phyloP scores from a whole-genome alignment of 2,797 vertebrate genomes.

The Sebastes minor region DNA sequence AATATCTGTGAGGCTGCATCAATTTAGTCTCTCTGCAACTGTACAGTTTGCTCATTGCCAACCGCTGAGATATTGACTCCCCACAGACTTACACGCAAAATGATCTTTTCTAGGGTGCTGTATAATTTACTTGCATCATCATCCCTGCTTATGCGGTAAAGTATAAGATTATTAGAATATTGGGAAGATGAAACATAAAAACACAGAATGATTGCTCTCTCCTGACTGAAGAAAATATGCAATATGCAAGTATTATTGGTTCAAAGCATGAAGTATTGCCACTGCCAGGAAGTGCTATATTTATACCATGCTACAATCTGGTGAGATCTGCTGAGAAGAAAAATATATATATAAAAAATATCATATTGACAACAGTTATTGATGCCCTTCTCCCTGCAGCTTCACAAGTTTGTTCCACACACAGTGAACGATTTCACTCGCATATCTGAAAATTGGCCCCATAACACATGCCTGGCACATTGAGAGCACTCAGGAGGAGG shows the following conservation, averaged over 20 bases:
- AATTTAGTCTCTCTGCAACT: conserved; percentile 39
- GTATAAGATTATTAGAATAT: conserved; percentile 58
- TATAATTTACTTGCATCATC: conserved; percentile 60
- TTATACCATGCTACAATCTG: conserved; percentile 9
- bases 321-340: not conserved
- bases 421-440: conserved; percentile 25
- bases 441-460: conserved; percentile 20
- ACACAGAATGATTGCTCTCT: conserved; percentile 43
- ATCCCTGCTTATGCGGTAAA: conserved; percentile 36
- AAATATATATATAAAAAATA: conserved; percentile 25
- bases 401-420: conserved; percentile 5
- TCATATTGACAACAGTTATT: conserved; percentile 38
- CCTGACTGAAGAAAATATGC: conserved; percentile 36
- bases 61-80: conserved; percentile 61
- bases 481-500: conserved; percentile 25
- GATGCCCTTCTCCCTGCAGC: conserved; percentile 6
- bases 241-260: conserved; percentile 55
- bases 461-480: conserved; percentile 41
- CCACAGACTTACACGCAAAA: conserved; percentile 39
- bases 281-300: conserved; percentile 13
- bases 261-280: conserved; percentile 42
- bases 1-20: conserved; percentile 46
- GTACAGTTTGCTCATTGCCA: conserved; percentile 47
- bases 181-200: conserved; percentile 61
- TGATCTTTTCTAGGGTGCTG: conserved; percentile 41